These are phyloP conservation scores for Neodiprion virginianus DNA, from an alignment of 1,140 invertebrate genomes.

Conservation along the genomic window DNA sequence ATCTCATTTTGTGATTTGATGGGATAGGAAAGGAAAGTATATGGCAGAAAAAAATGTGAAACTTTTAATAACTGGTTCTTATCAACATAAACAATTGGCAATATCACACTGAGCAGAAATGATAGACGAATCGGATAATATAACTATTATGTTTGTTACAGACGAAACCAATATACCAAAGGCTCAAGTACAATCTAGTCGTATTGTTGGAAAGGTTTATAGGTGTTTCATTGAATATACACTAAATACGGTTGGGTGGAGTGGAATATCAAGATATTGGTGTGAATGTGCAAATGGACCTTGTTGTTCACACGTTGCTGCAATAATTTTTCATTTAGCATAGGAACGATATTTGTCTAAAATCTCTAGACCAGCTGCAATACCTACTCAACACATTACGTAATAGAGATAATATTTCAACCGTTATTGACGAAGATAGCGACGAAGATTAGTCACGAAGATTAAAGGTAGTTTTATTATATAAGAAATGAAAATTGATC, in stretches of 20 bases:
- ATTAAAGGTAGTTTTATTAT: too few species aligned
- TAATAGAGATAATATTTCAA: conserved; percentile 18
- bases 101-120: conserved; percentile 32
- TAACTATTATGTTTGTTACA: conserved; percentile 20
- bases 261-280: conserved; percentile 24
- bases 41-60: conserved; percentile 29
- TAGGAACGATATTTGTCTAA: conserved; percentile 27
- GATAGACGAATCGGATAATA: conserved; percentile 19
- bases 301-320: conserved; percentile 22
- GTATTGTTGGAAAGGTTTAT: conserved; percentile 28
- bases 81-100: conserved; percentile 27
- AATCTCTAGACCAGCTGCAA: conserved; percentile 28
- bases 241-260: conserved; percentile 22
- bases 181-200: conserved; percentile 27
- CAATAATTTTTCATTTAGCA: conserved; percentile 34
- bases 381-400: conserved; percentile 27
- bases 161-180: conserved; percentile 24
- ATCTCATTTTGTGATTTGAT: conserved; percentile 22
- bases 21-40: conserved; percentile 26
- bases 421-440: conserved; percentile 30
- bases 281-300: conserved; percentile 26
- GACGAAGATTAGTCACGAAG: conserved; percentile 24
- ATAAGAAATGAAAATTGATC: too few species aligned
- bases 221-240: conserved; percentile 35
- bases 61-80: conserved; percentile 31